Conservation (phyloP, 2,797 vertebrate species). For the Neosalanx taihuensis region DNA sequence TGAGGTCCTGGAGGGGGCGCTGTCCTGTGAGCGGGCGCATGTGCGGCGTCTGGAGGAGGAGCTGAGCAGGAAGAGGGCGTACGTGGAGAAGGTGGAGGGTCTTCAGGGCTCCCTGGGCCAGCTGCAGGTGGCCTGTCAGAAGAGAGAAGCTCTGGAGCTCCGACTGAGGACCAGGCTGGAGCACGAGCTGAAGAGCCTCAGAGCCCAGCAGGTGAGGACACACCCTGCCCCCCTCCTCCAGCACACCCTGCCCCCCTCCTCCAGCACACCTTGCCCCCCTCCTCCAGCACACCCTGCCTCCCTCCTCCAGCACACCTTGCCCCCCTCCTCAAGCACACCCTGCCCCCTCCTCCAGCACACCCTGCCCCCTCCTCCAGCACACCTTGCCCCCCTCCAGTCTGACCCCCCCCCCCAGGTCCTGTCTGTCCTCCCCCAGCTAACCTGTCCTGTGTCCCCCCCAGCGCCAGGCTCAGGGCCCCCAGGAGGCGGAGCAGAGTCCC, state of each 20-base stretch:
- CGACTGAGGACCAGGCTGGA: slow-evolving; percentile 89
- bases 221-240: not conserved
- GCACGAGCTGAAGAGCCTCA: slow-evolving; percentile 91
- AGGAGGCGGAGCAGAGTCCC: slow-evolving; percentile 64
- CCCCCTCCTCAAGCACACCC: too few relatives aligned
- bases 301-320: too few relatives aligned
- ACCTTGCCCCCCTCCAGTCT: too few relatives aligned
- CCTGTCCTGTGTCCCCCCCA: slow-evolving; percentile 11
- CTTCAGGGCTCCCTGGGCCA: slow-evolving; percentile 90
- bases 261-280: not conserved
- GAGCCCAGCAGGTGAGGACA: slow-evolving; percentile 87
- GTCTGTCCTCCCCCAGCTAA: slow-evolving; percentile 5
- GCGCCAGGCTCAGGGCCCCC: slow-evolving; percentile 36
- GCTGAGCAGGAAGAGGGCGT: slow-evolving; percentile 88
- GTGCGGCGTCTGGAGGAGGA: slow-evolving; percentile 87
- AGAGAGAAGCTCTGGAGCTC: slow-evolving; percentile 88
- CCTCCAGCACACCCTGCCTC: not conserved
- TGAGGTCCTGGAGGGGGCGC: slow-evolving; percentile 86
- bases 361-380: too few relatives aligned
- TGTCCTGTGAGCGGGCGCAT: slow-evolving; percentile 80
- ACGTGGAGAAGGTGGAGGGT: slow-evolving; percentile 92
- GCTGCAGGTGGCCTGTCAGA: slow-evolving; percentile 94
- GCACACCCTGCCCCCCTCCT: too few relatives aligned
- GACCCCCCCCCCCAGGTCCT: not conserved
- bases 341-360: too few relatives aligned